Evolutionary conservation across 2,113 vertebrate species (phyloP), one percentile per base, ranked within the genome.

Genomic region (Phrynosoma blainvillii): DNA sequence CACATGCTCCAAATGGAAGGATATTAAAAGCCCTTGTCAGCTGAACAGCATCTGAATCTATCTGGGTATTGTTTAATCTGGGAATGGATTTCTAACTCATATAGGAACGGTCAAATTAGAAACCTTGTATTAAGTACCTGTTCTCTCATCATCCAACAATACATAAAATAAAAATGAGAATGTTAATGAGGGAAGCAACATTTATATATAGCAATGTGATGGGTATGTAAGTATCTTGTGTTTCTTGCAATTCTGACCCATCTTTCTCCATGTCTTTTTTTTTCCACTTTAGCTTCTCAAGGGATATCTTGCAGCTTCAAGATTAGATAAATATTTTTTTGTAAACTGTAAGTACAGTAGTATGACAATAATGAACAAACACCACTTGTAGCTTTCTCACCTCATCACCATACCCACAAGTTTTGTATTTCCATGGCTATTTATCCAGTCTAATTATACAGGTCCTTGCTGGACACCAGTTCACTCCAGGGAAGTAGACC

Each of bases 301-400:
- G 40, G 79, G 79, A 66, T 86, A 76, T 23, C 36, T 65, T 76
- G 56, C 47, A 8, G 21, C 74, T 32, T 9, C 20, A 12, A 65
- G 20, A 52, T 7, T 7, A 66, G 32, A 82, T 5, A 25, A 32
- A 20, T 8, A 25, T 10, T 75, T 76, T 76, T 76, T 75, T 25
- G 25, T 32, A 66, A 82, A 87, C 76, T 87, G 86, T 87, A 87
- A 87, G 86, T 87, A 32, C 56, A 66, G 4, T 11, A 25, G n/a
- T 5, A 75, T 54, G 18, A 73, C 27, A 40, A 20, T 32, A 27
- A 70, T 23, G 20, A 59, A 23, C 20, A n/a, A 81, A n/a, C 13
- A 7, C n/a, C 5, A 73, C 3, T 18, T 3, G 11, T 27, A 5
- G n/a, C 71, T 42, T 16, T 23, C 5, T 42, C 56, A 42, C 27